A percentile compares a stretch with the other conserved stretches of the same genome.
Conservation (phyloP, 1,140 invertebrate genomes). For the Caerostris darwini region DNA sequence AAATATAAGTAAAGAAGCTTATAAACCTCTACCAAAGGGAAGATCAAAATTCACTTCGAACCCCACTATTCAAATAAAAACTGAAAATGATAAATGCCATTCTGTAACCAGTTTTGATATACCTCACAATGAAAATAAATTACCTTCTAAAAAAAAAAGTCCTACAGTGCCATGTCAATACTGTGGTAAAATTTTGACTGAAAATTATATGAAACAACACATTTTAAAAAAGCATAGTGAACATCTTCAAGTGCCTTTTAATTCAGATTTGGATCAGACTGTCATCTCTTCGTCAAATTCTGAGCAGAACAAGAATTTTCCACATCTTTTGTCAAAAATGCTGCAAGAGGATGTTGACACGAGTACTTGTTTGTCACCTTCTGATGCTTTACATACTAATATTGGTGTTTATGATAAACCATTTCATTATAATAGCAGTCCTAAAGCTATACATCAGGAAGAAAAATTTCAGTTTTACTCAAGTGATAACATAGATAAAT, state of each 20-base stretch:
- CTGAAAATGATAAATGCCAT: neutral
- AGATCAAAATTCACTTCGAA: neutral
- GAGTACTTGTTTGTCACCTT: conserved; percentile 26
- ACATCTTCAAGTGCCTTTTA: neutral
- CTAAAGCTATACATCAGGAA: neutral
- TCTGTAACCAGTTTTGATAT: neutral
- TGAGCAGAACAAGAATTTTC: neutral
- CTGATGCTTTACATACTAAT: conserved; percentile 24
- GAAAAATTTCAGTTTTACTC: neutral
- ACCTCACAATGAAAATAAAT: neutral
- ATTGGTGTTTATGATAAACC: neutral
- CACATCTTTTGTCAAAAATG: neutral
- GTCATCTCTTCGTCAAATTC: neutral
- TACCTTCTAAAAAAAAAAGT: neutral
- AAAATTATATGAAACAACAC: conserved; percentile 34
- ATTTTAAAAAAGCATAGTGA: neutral
- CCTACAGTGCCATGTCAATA: neutral
- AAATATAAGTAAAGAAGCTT: neutral
- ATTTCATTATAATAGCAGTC: neutral
- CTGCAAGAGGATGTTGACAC: conserved; percentile 19
- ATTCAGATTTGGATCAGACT: neutral
- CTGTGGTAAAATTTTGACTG: conserved; percentile 30
- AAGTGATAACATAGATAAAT: no score
- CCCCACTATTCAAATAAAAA: neutral
- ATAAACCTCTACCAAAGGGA: conserved; percentile 1